These are phyloP conservation scores for Petromus typicus DNA, from an alignment of 2,113 vertebrate species.

Conservation along the genomic window DNA sequence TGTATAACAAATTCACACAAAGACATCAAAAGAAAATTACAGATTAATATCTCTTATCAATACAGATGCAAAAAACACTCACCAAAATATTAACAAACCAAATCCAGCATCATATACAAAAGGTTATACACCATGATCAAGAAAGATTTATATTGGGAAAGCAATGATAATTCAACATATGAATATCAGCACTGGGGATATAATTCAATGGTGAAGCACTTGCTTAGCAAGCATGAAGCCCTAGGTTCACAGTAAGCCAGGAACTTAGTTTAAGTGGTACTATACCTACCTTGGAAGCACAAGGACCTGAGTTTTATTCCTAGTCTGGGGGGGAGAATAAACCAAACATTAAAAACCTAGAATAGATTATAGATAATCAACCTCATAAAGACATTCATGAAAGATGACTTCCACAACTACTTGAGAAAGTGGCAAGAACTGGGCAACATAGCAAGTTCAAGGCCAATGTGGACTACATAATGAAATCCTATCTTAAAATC, in stretches of 20 bases:
- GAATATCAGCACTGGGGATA: not conserved
- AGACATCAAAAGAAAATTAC: slow-evolving; percentile 39
- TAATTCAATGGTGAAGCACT: not conserved
- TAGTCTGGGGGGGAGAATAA: too few species aligned
- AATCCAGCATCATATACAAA: not conserved
- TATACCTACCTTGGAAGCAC: too few species aligned
- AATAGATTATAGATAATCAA: not conserved
- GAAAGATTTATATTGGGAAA: not conserved
- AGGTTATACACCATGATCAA: not conserved
- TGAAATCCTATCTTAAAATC: not conserved
- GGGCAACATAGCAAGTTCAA: not conserved
- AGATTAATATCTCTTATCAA: not conserved
- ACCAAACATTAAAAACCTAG: too few species aligned
- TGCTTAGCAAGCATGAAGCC: not conserved
- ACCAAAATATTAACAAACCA: slow-evolving; percentile 11
- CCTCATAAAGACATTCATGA: not conserved
- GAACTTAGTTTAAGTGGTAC: too few species aligned
- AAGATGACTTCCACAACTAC: not conserved
- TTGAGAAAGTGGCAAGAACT: not conserved
- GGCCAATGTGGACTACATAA: not conserved
- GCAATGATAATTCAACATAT: not conserved
- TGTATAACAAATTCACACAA: slow-evolving; percentile 41
- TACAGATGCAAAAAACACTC: not conserved
- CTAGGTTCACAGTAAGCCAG: not conserved
- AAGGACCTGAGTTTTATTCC: too few species aligned